Evolutionary conservation across 2,888 invertebrate species (phyloP).

Genomic region (Scaptomyza flava): DNA sequence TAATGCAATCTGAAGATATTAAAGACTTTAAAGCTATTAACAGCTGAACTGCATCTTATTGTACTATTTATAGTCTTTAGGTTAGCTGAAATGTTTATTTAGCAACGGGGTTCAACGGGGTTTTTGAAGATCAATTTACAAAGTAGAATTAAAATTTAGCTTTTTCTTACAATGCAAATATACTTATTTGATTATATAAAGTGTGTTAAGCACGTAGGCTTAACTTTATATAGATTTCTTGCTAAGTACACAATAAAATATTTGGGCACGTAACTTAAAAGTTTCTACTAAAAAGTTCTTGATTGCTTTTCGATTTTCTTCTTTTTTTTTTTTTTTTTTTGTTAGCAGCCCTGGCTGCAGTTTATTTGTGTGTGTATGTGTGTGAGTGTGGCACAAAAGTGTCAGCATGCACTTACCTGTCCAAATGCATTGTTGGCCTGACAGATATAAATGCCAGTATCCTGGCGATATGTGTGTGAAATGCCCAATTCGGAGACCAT

Average conservation of each 20-base stretch:
- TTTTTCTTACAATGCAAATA: neutral
- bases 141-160: too few relatives aligned
- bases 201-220: neutral
- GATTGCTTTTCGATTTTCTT: slow-evolving; percentile 17
- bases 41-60: neutral
- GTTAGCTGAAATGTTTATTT: too few relatives aligned
- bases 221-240: neutral
- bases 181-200: neutral
- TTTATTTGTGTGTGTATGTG: slow-evolving; percentile 23
- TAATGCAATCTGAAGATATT: too few relatives aligned
- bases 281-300: slow-evolving; percentile 8
- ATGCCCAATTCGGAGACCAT: slow-evolving; percentile 94
- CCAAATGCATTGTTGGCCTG: slow-evolving; percentile 95
- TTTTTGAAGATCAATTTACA: too few relatives aligned
- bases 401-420: slow-evolving; percentile 87
- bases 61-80: too few relatives aligned
- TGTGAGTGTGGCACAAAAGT: slow-evolving; percentile 58
- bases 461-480: slow-evolving; percentile 92
- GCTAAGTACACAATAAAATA: neutral
- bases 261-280: slow-evolving; percentile 18
- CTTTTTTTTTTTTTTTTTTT: neutral
- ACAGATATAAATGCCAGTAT: slow-evolving; percentile 95
- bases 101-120: too few relatives aligned
- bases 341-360: slow-evolving; percentile 4
- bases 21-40: neutral